Conservation (phyloP, 2,888 invertebrate genomes). For the Ormyrus thymus region DNA sequence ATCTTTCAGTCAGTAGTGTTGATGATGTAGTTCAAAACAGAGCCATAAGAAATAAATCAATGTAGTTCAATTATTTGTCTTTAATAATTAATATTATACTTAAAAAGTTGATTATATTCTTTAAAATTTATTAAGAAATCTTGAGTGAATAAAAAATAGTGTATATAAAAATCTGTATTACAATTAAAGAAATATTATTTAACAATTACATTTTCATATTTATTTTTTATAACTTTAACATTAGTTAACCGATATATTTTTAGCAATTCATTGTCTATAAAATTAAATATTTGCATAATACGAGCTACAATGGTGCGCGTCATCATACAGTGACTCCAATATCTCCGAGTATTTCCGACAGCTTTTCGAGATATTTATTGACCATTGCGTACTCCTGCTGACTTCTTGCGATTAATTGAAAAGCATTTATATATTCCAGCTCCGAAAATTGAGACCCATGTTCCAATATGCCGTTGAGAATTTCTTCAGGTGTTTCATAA, state of each 20-base stretch:
- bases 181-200: constrained; percentile 8
- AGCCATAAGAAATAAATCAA: constrained; percentile 30
- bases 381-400: constrained; percentile 73
- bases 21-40: constrained; percentile 20
- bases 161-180: constrained; percentile 10
- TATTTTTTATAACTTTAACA: constrained; percentile 13
- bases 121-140: background rate
- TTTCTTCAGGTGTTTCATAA: constrained; percentile 87
- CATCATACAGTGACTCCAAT: constrained; percentile 81
- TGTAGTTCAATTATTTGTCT: constrained; percentile 9
- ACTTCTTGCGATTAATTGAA: constrained; percentile 73
- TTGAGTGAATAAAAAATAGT: constrained; percentile 7
- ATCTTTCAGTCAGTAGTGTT: constrained; percentile 17
- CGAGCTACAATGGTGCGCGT: background rate
- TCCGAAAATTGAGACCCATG: constrained; percentile 85
- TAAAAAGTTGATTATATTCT: background rate
- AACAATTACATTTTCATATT: constrained; percentile 36
- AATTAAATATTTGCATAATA: constrained; percentile 12
- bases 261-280: background rate
- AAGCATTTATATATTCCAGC: constrained; percentile 86
- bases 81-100: background rate
- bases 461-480: constrained; percentile 88
- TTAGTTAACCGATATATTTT: constrained; percentile 5
- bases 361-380: constrained; percentile 83
- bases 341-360: constrained; percentile 90